Evolutionary conservation across 2,113 vertebrate genomes (phyloP), one percentile per base, ranked within the genome.

Genomic region (Mesitornis unicolor): DNA sequence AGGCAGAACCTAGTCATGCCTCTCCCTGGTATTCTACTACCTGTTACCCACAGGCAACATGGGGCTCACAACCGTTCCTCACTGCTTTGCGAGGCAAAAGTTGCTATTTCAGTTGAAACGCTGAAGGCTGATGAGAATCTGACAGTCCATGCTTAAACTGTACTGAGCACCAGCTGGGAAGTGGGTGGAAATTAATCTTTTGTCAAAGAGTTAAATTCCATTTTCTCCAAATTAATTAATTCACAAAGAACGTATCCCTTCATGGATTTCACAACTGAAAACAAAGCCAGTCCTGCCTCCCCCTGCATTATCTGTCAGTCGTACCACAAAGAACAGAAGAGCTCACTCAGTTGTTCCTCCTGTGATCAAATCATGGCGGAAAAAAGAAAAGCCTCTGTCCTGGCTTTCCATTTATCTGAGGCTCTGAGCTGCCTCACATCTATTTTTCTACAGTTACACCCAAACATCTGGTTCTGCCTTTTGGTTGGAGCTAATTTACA

Each of bases 171-270:
- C 96, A 97, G 93, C 93, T 96, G 95, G 80, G 77, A 80, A 93
- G 94, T 91, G 94, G 93, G 94, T 93, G 94, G 95, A 84, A 95
- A 92, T 26, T 16, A 89, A 86, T 95, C 73, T 89, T 93, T 78
- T 78, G 80, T 95, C 43, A 25, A 92, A 86, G 13, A 90, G 83
- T 69, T 88, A 92, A 89, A 84, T 60, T 92, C 73, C 59, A 47
- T 84, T 81, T 77, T 87, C 93, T 89, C 73, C 47, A 91, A 45
- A 87, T 87, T 84, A 92, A 94, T 93, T 91, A 84, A 90, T 84
- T 95, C 93, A 95, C 77, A 90, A 87, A 87, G 84, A 97, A 78
- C 33, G 33, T 54, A 87, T 38, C 80, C 68, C 69, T 95, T 89
- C 76, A 31, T 31, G 69, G 70, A 57, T 91, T 92, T 89, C 80